A percentile compares a stretch with the other conserved stretches of the same genome.
These are phyloP conservation scores for Syngnathus typhle DNA, from an alignment of 2,113 vertebrate genomes.

Conservation along the genomic window DNA sequence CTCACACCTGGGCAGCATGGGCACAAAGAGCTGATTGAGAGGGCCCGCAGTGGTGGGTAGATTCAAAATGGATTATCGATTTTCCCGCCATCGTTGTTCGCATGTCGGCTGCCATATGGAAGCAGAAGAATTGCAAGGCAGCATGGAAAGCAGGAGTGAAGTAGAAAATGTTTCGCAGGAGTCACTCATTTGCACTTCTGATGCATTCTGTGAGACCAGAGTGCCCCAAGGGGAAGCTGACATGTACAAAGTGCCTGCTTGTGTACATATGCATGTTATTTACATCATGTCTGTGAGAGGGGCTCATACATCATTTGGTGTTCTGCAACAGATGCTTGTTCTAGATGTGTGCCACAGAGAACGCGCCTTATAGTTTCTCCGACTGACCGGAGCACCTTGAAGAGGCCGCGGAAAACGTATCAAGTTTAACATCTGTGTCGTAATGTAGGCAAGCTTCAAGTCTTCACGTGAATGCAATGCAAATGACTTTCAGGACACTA, in stretches of 20 bases:
- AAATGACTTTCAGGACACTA: neutral
- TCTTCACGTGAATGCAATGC: neutral
- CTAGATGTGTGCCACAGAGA: conserved; percentile 32
- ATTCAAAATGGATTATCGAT: conserved; percentile 54
- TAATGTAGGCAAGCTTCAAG: conserved; percentile 8
- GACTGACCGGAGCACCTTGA: conserved; percentile 30
- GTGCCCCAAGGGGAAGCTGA: conserved; percentile 25
- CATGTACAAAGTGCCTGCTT: conserved; percentile 27
- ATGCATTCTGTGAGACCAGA: conserved; percentile 38
- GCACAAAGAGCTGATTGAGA: conserved; percentile 74
- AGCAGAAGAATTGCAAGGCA: conserved; percentile 9
- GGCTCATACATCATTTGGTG: conserved; percentile 50
- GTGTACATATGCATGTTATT: conserved; percentile 52
- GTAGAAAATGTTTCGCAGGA: neutral
- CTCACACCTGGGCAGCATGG: conserved; percentile 68
- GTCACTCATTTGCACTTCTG: conserved; percentile 26
- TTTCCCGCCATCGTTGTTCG: conserved; percentile 50
- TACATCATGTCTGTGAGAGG: conserved; percentile 44
- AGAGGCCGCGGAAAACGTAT: conserved; percentile 8
- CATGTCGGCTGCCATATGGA: conserved; percentile 36
- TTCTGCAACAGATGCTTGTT: conserved; percentile 43
- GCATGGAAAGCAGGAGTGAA: conserved; percentile 10
- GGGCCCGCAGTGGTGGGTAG: conserved; percentile 54
- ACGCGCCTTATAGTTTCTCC: conserved; percentile 37
- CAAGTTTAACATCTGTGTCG: conserved; percentile 7